Conservation (phyloP, 2,888 invertebrate genomes). For the Nebria brevicollis region DNA sequence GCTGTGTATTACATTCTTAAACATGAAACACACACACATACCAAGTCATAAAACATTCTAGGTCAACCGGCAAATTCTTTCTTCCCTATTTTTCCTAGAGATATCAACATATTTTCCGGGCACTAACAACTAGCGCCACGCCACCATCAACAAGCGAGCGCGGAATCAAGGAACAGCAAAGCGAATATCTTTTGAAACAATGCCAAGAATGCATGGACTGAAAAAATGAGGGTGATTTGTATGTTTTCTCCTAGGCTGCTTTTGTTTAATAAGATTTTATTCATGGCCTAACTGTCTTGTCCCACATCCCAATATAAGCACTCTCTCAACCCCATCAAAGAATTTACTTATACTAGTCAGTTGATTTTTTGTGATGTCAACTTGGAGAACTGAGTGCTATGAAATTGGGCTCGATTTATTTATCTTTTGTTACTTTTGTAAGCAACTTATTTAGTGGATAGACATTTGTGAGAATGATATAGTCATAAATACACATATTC, state of each 20-base stretch:
- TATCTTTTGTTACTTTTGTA: too few species aligned
- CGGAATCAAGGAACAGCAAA: slow-evolving; percentile 1
- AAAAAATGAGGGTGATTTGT: slow-evolving; percentile 38
- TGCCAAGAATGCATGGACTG: slow-evolving; percentile 39
- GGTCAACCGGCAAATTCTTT: slow-evolving; percentile 43
- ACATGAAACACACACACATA: neutral
- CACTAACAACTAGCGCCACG: neutral
- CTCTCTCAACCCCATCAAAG: neutral
- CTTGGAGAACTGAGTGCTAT: neutral
- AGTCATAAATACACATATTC: too few species aligned
- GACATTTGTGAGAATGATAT: too few species aligned
- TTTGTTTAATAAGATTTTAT: slow-evolving; percentile 1
- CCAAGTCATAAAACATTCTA: slow-evolving; percentile 25
- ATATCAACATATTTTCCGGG: slow-evolving; percentile 41
- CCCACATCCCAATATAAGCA: slow-evolving; percentile 6
- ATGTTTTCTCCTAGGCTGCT: slow-evolving; percentile 12
- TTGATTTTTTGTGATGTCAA: neutral
- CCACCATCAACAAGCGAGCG: neutral
- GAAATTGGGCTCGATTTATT: neutral
- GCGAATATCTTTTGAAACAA: slow-evolving; percentile 42
- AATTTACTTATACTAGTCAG: neutral
- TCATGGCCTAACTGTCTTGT: neutral
- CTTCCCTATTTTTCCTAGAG: slow-evolving; percentile 30
- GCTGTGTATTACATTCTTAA: too few species aligned
- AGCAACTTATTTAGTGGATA: too few species aligned